Evolutionary conservation across 2,888 invertebrate species (phyloP).

Genomic region (Notocelia uddmanniana): DNA sequence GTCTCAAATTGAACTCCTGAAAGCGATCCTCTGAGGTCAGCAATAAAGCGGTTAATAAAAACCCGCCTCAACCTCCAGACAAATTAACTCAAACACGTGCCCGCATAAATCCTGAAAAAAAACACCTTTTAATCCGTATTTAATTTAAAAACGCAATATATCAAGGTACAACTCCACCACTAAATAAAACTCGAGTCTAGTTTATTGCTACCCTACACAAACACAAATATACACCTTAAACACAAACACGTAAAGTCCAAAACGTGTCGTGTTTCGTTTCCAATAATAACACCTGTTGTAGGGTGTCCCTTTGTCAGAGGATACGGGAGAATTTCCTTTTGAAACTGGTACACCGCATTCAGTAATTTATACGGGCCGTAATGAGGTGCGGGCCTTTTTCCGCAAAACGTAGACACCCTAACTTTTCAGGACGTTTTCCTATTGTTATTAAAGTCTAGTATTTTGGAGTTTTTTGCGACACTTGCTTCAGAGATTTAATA

Average conservation of each 20-base stretch:
- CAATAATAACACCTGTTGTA: slow-evolving; percentile 45
- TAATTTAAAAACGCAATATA: slow-evolving; percentile 44
- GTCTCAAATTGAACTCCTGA: background rate
- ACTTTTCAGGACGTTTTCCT: background rate
- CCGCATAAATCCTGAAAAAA: slow-evolving; percentile 22
- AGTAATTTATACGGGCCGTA: slow-evolving; percentile 41
- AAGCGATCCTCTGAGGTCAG: background rate
- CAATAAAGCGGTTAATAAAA: slow-evolving; percentile 21
- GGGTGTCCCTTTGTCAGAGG: slow-evolving; percentile 43
- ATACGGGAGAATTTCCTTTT: slow-evolving; percentile 37
- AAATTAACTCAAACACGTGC: slow-evolving; percentile 14
- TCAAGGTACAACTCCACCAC: slow-evolving; percentile 28
- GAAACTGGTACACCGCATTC: slow-evolving; percentile 43
- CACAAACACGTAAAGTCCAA: background rate
- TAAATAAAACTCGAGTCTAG: slow-evolving; percentile 38
- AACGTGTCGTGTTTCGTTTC: slow-evolving; percentile 5
- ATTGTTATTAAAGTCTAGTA: background rate
- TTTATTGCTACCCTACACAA: slow-evolving; percentile 12
- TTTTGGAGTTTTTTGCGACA: background rate
- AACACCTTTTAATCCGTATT: slow-evolving; percentile 39
- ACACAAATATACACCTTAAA: slow-evolving; percentile 19
- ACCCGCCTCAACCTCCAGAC: slow-evolving; percentile 12
- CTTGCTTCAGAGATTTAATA: background rate
- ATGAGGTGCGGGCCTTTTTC: slow-evolving; percentile 37
- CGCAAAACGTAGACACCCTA: slow-evolving; percentile 37